Evolutionary conservation across 2,113 vertebrate genomes (phyloP), one percentile per base, ranked within the genome.

Genomic region (Callorhinus ursinus): DNA sequence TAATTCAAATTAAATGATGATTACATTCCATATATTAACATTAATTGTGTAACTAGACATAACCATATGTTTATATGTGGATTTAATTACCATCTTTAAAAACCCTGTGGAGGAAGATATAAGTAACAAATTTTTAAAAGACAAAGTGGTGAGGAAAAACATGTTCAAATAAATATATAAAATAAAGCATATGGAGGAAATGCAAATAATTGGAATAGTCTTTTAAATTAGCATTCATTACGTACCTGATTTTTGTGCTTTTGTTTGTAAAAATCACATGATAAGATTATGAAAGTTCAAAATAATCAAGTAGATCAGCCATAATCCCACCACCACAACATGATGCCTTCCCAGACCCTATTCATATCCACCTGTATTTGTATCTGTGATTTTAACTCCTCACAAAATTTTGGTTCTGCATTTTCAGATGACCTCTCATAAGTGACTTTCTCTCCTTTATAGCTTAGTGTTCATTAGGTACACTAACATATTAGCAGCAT

Each of bases 41-140:
- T 95, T 98, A 97, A 98, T 96, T 97, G 88, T 96, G 16, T 94
- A 96, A 98, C 92, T 88, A 97, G 96, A 98, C 88, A 77, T 88
- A 96, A 96, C 96, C 97, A 98, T 97, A 97, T 98, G 97, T 97
- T 98, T 98, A 95, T 90, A 84, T 39, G 81, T 97, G 96, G 87
- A 51, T 97, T 95, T 96, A 97, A 98, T 97, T 97, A 95, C 71
- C 49, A 22, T 89, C 46, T 97, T 94, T 85, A 95, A 97, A 90
- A 96, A 69, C 71, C 31, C 77, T 71, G 65, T 63, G n/a, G 46
- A 95, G 74, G 72, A 90, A 83, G 85, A 91, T 53, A 28, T 4
- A 81, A 96, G 88, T 76, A 90, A 95, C 87, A 93, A 28, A 79
- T 59, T 93, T 96, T 96, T 67, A 57, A 96, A 93, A 65, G 72